Evolutionary conservation across 2,888 invertebrate species (phyloP), one percentile per base, ranked within the genome.

Genomic region (Ophion obscuratus): DNA sequence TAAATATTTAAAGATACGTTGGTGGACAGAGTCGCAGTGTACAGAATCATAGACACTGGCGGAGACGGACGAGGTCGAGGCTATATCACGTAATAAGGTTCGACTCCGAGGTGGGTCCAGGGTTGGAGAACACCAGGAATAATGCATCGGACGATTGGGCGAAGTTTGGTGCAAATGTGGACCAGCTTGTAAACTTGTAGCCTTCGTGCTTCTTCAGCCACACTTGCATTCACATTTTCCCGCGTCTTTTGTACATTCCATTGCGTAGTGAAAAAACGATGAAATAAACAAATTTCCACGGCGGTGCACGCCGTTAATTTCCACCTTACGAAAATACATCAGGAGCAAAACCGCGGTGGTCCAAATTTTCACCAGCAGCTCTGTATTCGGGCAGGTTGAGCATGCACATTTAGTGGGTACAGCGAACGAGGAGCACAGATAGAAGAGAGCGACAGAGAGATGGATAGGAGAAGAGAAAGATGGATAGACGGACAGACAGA

Each of bases 11-110:
- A 31, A 57, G 57, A 57, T 20, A 57, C 31, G 31, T 57, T 36
- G 17, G 17, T 57, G 20, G 36, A 24, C 36, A 40, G 67, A 36
- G 36, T 67, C 14, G 47, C 5, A 24, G 31, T 7, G 53, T 17
- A 53, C 5, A 64, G n/a, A 61, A n/a, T n/a, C 9, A 36, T 9
- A 53, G 17, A 47, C 17, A 17, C 64, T 17, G 14, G 27, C 27
- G 89, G 87, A 87, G 88, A 88, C 88, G 71, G 76, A 79, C 64
- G 68, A 81, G 57, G 31, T 47, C 62, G 76, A 77, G 80, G 71
- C 57, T 66, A 24, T 20, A 80, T 79, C 20, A 57, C 59, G 40
- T 74, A 76, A 44, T 67, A 20, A 36, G 57, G 64, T 36, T 53
- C 71, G 31, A 59, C 7, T 7, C 7, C 44, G 36, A 62, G 44